Conservation (phyloP, 2,113 vertebrate genomes). For the Nothoprocta pentlandii region DNA sequence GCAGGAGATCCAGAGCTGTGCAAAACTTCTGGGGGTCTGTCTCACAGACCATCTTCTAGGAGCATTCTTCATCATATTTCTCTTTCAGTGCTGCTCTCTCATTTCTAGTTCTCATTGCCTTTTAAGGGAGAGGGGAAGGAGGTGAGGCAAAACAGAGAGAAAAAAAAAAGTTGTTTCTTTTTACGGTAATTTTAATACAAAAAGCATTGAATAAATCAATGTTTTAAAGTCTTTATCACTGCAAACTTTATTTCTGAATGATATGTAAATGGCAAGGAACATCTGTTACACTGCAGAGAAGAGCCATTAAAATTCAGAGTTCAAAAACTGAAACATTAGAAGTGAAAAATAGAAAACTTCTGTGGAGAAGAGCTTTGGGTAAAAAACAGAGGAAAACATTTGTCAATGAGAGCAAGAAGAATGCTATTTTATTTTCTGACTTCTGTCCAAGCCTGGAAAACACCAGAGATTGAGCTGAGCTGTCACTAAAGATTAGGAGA, state of each 20-base stretch:
- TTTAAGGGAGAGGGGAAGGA: neutral
- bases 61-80: neutral
- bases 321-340: neutral
- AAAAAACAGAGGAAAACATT: neutral
- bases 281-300: neutral
- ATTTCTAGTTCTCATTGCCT: neutral
- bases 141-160: neutral
- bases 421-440: neutral
- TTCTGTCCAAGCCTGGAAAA: slow-evolving; percentile 5
- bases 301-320: neutral
- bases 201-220: neutral
- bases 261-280: neutral
- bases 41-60: slow-evolving; percentile 19
- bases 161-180: neutral
- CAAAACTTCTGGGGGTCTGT: slow-evolving; percentile 43
- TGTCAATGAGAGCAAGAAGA: neutral
- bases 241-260: neutral
- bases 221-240: neutral
- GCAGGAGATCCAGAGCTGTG: slow-evolving; percentile 66
- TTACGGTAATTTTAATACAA: neutral
- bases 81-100: neutral
- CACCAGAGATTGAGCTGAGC: neutral
- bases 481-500: slow-evolving; percentile 56
- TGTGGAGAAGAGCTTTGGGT: neutral
- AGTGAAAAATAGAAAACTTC: neutral